Evolutionary conservation across 2,888 invertebrate genomes (phyloP).

Genomic region (Eustalomyia histrio): DNA sequence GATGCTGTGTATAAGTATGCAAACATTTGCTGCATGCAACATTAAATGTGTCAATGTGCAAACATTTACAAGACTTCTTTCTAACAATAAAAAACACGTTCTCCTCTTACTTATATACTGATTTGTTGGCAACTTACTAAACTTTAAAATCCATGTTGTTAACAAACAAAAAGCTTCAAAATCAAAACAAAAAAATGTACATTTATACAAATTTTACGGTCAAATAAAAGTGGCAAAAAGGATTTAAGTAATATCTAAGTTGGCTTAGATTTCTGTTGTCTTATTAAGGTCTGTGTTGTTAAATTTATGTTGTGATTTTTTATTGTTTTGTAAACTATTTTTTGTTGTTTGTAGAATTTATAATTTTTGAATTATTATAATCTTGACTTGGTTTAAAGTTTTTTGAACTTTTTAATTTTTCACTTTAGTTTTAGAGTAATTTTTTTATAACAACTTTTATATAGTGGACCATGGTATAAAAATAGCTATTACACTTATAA

Average conservation of each 20-base stretch:
- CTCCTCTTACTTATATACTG: not conserved
- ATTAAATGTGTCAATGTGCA: constrained; percentile 61
- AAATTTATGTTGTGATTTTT: not conserved
- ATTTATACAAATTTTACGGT: constrained; percentile 37
- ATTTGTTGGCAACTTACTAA: constrained; percentile 39
- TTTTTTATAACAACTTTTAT: too few species aligned
- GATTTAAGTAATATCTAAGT: constrained; percentile 15
- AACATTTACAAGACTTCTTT: constrained; percentile 56
- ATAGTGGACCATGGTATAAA: too few species aligned
- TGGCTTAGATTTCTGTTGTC: not conserved
- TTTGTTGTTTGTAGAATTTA: not conserved
- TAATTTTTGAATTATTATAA: not conserved
- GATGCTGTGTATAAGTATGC: constrained; percentile 1
- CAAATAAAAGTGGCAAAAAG: constrained; percentile 15
- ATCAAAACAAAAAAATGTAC: constrained; percentile 37
- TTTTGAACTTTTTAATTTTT: not conserved
- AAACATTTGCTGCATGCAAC: constrained; percentile 52
- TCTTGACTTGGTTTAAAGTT: not conserved
- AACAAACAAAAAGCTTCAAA: not conserved
- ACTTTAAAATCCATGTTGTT: constrained; percentile 45
- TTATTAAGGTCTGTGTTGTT: not conserved
- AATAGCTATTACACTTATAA: too few species aligned
- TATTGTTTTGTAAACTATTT: not conserved
- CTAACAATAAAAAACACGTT: constrained; percentile 20
- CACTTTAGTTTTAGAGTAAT: not conserved